phyloP scores from a whole-genome alignment of 2,113 vertebrate species.

The Ardeotis arabs region DNA sequence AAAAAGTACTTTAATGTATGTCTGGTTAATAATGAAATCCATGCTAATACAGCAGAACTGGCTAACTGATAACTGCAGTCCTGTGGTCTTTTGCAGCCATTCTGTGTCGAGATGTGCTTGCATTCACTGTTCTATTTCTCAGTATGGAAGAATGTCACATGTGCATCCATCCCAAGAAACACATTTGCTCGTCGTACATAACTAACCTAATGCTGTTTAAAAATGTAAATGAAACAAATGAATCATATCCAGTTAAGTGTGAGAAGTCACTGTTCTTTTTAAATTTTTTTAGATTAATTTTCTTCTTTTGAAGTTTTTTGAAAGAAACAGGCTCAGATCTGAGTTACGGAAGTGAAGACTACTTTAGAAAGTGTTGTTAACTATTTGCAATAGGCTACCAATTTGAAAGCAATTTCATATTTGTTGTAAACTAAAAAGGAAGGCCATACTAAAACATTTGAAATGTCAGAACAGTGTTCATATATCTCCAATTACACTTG shows the following conservation, averaged over 20 bases:
- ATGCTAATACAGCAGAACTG: neutral
- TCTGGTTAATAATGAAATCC: neutral
- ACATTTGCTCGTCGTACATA: neutral
- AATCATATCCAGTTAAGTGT: neutral
- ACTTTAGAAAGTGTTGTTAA: neutral
- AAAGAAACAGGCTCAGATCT: neutral
- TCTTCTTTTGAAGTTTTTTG: neutral
- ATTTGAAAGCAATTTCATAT: neutral
- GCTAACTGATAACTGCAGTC: neutral
- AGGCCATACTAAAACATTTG: neutral
- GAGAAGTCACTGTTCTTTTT: neutral
- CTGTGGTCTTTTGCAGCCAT: neutral
- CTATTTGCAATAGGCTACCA: neutral
- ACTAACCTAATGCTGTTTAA: neutral
- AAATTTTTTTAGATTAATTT: neutral
- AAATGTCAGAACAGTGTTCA: neutral
- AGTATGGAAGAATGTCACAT: neutral
- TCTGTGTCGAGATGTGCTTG: neutral
- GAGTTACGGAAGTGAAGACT: neutral
- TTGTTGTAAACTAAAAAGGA: neutral
- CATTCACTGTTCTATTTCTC: neutral
- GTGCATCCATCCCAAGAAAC: neutral
- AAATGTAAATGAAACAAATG: neutral
- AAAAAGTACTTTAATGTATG: neutral
- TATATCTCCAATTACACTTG: neutral